These are phyloP conservation scores for Caenorhabditis inopinata DNA, from an alignment of 1,140 invertebrate species.

Conservation along the genomic window DNA sequence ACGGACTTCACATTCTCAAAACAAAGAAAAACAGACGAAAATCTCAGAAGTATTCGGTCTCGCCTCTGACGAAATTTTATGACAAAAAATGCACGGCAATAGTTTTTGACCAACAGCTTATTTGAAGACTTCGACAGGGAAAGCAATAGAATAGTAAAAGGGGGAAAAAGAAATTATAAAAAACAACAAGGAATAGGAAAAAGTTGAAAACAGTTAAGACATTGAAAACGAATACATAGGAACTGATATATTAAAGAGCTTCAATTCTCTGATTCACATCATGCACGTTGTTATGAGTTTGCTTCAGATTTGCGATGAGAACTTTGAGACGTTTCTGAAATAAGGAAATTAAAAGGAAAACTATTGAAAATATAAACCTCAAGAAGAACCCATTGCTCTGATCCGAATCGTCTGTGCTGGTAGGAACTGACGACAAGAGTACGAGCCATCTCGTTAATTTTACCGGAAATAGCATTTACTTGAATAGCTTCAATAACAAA, in stretches of 20 bases:
- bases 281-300: conserved; percentile 53
- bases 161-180: background rate
- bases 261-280: conserved; percentile 41
- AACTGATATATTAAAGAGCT: background rate
- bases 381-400: conserved; percentile 58
- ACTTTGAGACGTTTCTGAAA: conserved; percentile 46
- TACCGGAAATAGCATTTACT: conserved; percentile 61
- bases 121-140: background rate
- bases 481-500: conserved; percentile 65
- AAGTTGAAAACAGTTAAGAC: background rate
- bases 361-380: conserved; percentile 33
- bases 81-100: background rate
- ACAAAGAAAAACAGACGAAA: background rate
- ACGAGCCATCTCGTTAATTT: conserved; percentile 57
- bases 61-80: background rate
- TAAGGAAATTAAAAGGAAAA: background rate
- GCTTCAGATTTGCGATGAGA: conserved; percentile 52
- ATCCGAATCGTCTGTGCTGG: conserved; percentile 58
- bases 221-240: background rate
- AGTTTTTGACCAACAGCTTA: background rate
- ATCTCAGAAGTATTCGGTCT: background rate
- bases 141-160: background rate
- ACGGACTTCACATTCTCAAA: background rate
- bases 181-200: background rate
- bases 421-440: conserved; percentile 55